Percentiles rank a stretch among this genome's conserved stretches.
These are phyloP conservation scores for Hydrozoanthus gracilis DNA, from an alignment of 92 coral and sea anemone genomes.

Conservation along the genomic window DNA sequence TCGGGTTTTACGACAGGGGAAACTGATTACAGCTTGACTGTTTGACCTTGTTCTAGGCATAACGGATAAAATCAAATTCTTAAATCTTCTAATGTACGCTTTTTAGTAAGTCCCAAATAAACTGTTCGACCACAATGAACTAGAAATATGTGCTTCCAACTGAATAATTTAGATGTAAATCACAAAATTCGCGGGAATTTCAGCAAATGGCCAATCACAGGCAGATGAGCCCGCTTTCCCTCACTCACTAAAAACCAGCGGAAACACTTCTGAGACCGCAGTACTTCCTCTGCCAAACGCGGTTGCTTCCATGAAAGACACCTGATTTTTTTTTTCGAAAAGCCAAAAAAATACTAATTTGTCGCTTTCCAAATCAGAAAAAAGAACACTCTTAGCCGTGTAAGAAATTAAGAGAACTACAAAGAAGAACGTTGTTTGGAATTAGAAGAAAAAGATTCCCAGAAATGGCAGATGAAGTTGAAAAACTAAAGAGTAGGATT, in stretches of 20 bases:
- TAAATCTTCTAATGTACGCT: neutral
- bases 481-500: slow-evolving; percentile 77
- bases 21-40: slow-evolving; percentile 79
- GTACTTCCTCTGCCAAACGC: neutral
- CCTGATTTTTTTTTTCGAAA: slow-evolving; percentile 44
- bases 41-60: slow-evolving; percentile 81
- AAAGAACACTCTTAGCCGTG: neutral
- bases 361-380: neutral
- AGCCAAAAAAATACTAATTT: neutral
- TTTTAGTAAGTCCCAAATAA: neutral
- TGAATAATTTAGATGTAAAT: neutral
- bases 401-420: neutral
- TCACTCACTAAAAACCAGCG: neutral
- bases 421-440: neutral
- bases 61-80: neutral
- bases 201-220: slow-evolving; percentile 18
- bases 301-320: slow-evolving; percentile 25
- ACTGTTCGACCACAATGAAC: neutral
- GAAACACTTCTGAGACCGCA: slow-evolving; percentile 22
- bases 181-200: slow-evolving; percentile 45
- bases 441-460: neutral
- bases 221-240: slow-evolving; percentile 29
- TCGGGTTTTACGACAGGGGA: slow-evolving; percentile 84
- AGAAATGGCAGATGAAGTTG: slow-evolving; percentile 88
- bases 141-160: neutral